Percentiles rank a stretch among this genome's conserved stretches.
These are phyloP conservation scores for Epinephelus fuscoguttatus DNA, from an alignment of 2,113 vertebrate species.

Conservation along the genomic window DNA sequence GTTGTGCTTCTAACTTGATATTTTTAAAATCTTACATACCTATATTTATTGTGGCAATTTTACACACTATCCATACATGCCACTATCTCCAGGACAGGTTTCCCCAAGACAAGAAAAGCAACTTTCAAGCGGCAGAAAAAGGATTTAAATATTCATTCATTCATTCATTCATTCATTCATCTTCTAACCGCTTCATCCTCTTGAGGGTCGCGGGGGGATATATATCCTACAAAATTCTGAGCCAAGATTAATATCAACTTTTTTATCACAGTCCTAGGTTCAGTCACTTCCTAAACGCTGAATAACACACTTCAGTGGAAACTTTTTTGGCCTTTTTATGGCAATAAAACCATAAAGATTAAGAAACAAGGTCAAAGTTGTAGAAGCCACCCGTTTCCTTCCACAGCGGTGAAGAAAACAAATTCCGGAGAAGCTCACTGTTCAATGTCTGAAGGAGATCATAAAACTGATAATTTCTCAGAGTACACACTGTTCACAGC, in stretches of 20 bases:
- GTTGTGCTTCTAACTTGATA: too few relatives aligned
- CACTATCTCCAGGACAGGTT: not conserved
- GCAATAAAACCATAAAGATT: slow-evolving; percentile 71
- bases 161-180: too few relatives aligned
- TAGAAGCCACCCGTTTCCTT: slow-evolving; percentile 15
- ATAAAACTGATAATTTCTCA: slow-evolving; percentile 60
- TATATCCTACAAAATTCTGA: not conserved
- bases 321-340: not conserved
- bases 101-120: not conserved
- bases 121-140: not conserved
- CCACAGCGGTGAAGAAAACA: slow-evolving; percentile 1
- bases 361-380: slow-evolving; percentile 65
- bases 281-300: not conserved
- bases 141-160: not conserved
- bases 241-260: not conserved
- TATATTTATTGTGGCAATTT: too few relatives aligned
- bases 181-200: too few relatives aligned
- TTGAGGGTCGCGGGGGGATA: too few relatives aligned
- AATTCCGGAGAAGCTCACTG: not conserved
- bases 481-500: slow-evolving; percentile 36
- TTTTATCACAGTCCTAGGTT: too few relatives aligned
- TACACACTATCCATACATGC: too few relatives aligned
- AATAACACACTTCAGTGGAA: slow-evolving; percentile 33
- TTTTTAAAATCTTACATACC: too few relatives aligned
- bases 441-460: slow-evolving; percentile 29